A percentile compares a stretch with the other conserved stretches of the same genome.
phyloP scores from a whole-genome alignment of 1,140 invertebrate species.

The Yoshiicerus persimilis region DNA sequence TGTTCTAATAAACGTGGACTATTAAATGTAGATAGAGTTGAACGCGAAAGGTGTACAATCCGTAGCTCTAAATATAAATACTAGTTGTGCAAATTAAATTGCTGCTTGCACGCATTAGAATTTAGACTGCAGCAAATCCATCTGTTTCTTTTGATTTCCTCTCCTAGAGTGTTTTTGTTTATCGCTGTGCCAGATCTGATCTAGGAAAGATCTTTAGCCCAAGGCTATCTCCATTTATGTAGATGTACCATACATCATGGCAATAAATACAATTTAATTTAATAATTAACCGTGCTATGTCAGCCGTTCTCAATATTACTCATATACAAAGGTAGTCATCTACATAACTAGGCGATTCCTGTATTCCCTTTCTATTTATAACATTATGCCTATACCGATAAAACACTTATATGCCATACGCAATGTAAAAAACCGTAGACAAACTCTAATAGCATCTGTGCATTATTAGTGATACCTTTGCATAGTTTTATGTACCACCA shows the following conservation, averaged over 20 bases:
- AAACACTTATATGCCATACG: too few species aligned
- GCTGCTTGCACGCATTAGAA: not conserved
- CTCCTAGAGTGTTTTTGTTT: slow-evolving; percentile 10
- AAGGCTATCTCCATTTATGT: not conserved
- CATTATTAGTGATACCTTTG: not conserved
- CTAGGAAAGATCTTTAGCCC: not conserved
- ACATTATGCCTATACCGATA: too few species aligned
- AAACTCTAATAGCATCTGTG: not conserved
- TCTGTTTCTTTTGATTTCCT: slow-evolving; percentile 13
- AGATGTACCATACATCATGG: not conserved
- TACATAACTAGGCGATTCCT: not conserved
- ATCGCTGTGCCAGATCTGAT: slow-evolving; percentile 1
- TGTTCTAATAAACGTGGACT: too few species aligned
- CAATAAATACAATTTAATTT: slow-evolving; percentile 11
- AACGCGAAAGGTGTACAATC: too few species aligned
- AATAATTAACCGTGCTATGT: not conserved
- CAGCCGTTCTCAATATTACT: not conserved
- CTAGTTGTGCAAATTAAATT: not conserved
- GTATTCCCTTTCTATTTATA: too few species aligned
- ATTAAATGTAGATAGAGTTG: too few species aligned
- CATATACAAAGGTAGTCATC: not conserved
- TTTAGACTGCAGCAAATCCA: not conserved
- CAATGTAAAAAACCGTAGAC: too few species aligned
- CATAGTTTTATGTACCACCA: too few species aligned
- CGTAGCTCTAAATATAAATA: not conserved